phyloP scores from a whole-genome alignment of 2,113 vertebrate genomes.

The Indicator maculatus region DNA sequence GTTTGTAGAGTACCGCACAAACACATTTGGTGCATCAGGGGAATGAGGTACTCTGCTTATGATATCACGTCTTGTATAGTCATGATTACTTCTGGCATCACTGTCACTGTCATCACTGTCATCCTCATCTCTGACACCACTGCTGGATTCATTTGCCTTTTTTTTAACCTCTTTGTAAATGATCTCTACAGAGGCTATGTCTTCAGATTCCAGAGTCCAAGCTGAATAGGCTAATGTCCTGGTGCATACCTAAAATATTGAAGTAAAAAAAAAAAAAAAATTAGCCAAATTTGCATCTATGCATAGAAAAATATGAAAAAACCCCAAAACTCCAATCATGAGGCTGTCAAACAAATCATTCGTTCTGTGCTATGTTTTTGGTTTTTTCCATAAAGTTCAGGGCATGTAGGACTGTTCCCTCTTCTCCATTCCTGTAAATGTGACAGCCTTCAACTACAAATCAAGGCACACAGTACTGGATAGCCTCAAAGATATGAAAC shows the following conservation, averaged over 20 bases:
- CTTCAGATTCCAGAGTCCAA: background rate
- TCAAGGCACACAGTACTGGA: background rate
- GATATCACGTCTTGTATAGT: constrained; percentile 26
- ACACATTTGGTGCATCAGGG: background rate
- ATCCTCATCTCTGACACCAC: background rate
- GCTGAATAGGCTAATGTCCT: fast-evolving
- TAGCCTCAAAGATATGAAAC: background rate
- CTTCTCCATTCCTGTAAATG: background rate
- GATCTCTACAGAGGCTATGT: constrained; percentile 9
- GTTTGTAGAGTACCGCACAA: background rate
- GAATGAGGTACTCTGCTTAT: background rate
- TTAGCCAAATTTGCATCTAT: background rate
- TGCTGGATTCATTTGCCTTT: background rate
- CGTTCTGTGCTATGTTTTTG: background rate
- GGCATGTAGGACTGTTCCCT: background rate
- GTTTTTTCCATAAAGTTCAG: background rate
- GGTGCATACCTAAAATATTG: background rate
- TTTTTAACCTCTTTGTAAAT: constrained; percentile 21
- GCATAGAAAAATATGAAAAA: background rate
- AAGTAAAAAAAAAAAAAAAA: background rate
- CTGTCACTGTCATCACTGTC: constrained; percentile 41
- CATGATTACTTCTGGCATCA: background rate
- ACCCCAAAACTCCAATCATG: too few relatives aligned
- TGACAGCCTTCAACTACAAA: background rate
- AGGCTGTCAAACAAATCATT: background rate